Evolutionary conservation across 1,140 invertebrate species (phyloP), one percentile per base, ranked within the genome.

Genomic region (Euura saliciscinereae): DNA sequence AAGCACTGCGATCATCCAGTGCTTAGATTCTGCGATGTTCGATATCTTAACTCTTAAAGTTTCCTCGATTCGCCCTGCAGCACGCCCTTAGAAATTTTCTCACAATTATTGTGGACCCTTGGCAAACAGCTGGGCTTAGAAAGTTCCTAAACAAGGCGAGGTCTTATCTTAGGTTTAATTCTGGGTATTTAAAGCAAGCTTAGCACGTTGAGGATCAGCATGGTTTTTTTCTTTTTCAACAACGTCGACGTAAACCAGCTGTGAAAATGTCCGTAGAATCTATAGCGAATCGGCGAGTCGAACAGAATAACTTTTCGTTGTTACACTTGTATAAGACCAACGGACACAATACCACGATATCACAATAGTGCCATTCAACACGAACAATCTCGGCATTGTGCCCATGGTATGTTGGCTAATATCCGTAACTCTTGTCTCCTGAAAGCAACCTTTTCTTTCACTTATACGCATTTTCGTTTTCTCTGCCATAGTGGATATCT

Each of bases 321-420:
- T 59, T 59, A 59, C 51, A 28, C 28, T 28, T 28, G 10, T 59
- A n/a, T 59, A 59, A 59, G 51, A 59, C 51, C 51, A n/a, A 59
- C 10, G 8, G 51, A 8, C 13, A 59, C 51, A 59, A 59, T 59
- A 59, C 51, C 5, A 59, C 51, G 8, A 8, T n/a, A 59, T 59
- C 51, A 59, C 51, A 59, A 59, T 59, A 59, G 51, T 59, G 13
- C 51, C 51, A 59, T 59, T 59, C 51, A 59, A 59, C 10, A 59
- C 51, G 51, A 11, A 11, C 51, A 6, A n/a, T n/a, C 51, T 59
- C 51, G 51, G 51, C 51, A 59, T 59, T 59, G 51, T 59, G 51
- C 51, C 51, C 51, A n/a, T 59, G 8, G 8, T 59, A n/a, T 59
- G 51, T 6, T n/a, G 51, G 51, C 10, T 59, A 59, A 3, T n/a